Conservation (phyloP, 2,797 vertebrate species). For the Chelon labrosus region DNA sequence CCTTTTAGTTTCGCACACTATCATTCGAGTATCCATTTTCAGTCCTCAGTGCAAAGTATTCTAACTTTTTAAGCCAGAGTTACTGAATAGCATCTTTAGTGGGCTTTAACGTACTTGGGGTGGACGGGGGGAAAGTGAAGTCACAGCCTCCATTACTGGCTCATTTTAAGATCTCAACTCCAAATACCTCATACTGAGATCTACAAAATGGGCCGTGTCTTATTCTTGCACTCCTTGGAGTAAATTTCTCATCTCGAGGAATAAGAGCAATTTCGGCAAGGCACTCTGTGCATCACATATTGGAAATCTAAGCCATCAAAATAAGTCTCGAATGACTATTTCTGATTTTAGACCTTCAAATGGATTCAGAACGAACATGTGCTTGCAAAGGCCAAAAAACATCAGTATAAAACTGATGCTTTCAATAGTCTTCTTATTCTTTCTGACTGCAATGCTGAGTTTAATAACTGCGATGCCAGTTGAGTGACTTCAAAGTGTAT, state of each 20-base stretch:
- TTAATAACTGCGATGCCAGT: background rate
- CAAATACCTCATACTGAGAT: constrained; percentile 56
- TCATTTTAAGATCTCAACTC: constrained; percentile 56
- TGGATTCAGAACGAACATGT: constrained; percentile 33
- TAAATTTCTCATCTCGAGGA: constrained; percentile 51
- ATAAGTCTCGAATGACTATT: constrained; percentile 38
- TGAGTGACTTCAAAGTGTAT: background rate
- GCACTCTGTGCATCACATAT: constrained; percentile 50
- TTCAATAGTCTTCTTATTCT: background rate
- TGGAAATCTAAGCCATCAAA: constrained; percentile 53
- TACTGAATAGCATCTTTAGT: constrained; percentile 30
- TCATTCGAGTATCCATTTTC: constrained; percentile 50
- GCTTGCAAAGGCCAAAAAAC: constrained; percentile 16
- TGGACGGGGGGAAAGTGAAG: constrained; percentile 41
- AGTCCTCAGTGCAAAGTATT: constrained; percentile 14
- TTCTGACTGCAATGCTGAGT: background rate
- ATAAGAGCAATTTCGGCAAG: constrained; percentile 41
- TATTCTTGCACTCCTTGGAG: constrained; percentile 39
- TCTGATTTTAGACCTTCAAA: constrained; percentile 49
- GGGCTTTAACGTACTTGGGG: constrained; percentile 50
- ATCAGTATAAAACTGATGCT: background rate
- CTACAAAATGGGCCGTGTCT: constrained; percentile 37
- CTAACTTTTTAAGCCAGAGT: constrained; percentile 35
- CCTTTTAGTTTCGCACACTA: constrained; percentile 31
- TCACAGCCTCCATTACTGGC: constrained; percentile 59